Base-by-base conservation (phyloP, 1,140 invertebrate genomes). In the Formica selysi region DNA sequence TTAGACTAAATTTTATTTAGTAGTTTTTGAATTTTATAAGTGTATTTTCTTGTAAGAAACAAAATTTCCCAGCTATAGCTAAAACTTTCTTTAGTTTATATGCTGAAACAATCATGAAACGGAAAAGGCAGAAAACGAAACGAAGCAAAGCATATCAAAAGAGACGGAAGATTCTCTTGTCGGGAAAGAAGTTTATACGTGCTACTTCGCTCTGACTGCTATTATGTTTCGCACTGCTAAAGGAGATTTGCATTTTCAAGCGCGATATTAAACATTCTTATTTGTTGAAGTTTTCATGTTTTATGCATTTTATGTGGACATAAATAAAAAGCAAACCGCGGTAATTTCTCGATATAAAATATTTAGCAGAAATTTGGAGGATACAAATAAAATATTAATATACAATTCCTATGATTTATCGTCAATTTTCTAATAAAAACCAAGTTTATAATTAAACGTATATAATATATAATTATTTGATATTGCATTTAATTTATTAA, bases 181-280 rank as follows among this genome's bases (percentile, higher is more conserved):
- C 29, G 7, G n/a, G n/a, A 61, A 67, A 79, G 16, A 36, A 51
- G 61, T 79, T 68, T 68, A 79, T 70, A 70, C 13, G 7, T 70
- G 7, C 16, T 22, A 51, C 32, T 68, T 78, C 62, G 5, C 26
- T 76, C 26, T 65, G 38, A 78, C 76, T 48, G 41, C 19, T 26
- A 64, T 65, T 48, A 70, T 54, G 32, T 32, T 44, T 65, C 2
- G 0, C 8, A 51, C 36, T 5, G 13, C 16, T 68, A 54, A 80
- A 70, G 7, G 59, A 68, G 13, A 11, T 70, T 68, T 41, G 22
- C 22, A 70, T 70, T 80, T 80, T 38, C 22, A 54, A 41, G 22
- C 1, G n/a, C 19, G 13, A 54, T 57, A 54, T 80, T 54, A 54
- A 54, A 38, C 8, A 19, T 54, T 68, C 13, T 65, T 78, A 36